Conservation (phyloP, 2,888 invertebrate species). For the Maniola hyperantus region DNA sequence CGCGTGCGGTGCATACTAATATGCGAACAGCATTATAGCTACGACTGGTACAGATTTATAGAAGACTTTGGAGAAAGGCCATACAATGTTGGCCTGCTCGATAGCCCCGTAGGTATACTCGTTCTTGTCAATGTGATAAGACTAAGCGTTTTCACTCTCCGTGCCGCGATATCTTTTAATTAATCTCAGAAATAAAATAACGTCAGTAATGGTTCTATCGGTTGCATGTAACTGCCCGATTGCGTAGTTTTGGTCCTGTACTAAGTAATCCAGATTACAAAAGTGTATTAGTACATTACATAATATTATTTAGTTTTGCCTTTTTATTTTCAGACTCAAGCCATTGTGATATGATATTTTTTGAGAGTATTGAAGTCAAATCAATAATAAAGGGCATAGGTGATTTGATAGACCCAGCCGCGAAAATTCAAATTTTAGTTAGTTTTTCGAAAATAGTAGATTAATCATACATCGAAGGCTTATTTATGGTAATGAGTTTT, state of each 20-base stretch:
- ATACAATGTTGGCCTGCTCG: conserved; percentile 48
- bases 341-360: background rate
- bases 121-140: conserved; percentile 52
- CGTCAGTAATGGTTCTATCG: conserved; percentile 65
- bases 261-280: conserved; percentile 45
- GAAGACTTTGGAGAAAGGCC: conserved; percentile 40
- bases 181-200: conserved; percentile 76
- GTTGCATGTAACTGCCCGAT: conserved; percentile 52
- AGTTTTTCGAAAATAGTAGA: no score
- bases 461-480: no score
- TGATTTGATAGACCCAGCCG: no score
- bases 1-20: background rate
- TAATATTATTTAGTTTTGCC: conserved; percentile 19
- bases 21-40: conserved; percentile 27
- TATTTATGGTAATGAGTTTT: no score
- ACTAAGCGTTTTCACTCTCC: conserved; percentile 71
- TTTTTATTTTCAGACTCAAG: conserved; percentile 15
- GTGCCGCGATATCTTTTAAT: conserved; percentile 76
- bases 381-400: no score
- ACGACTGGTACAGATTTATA: conserved; percentile 43
- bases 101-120: conserved; percentile 43
- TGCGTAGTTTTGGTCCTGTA: conserved; percentile 51
- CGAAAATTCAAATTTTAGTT: no score
- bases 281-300: conserved; percentile 21
- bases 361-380: no score